These are phyloP conservation scores for Lymantria monacha DNA, from an alignment of 2,888 invertebrate species.

Conservation along the genomic window DNA sequence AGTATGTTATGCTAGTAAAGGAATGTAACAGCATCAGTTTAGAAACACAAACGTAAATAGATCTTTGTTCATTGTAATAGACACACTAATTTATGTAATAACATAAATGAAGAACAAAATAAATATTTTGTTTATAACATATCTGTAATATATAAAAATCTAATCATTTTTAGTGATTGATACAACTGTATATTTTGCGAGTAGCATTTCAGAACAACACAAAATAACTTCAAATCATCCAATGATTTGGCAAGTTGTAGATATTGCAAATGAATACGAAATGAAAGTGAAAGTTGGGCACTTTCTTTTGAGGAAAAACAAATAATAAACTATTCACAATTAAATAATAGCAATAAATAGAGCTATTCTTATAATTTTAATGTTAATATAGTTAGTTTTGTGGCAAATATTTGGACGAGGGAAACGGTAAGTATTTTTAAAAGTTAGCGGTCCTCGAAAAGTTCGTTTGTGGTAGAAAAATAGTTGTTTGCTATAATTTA, in stretches of 20 bases:
- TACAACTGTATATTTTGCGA: no score
- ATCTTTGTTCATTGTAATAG: no score
- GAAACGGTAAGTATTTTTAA: conserved; percentile 43
- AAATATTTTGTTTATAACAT: no score
- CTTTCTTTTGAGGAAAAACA: conserved; percentile 32
- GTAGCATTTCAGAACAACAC: no score
- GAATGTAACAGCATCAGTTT: no score
- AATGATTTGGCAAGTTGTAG: conserved; percentile 62
- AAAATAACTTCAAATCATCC: conserved; percentile 1
- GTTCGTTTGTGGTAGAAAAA: conserved; percentile 21
- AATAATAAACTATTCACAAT: conserved; percentile 17
- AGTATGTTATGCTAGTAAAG: no score
- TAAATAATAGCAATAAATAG: not conserved
- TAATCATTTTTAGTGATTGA: no score
- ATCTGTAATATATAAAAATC: no score
- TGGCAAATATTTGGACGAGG: conserved; percentile 11
- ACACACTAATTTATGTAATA: no score
- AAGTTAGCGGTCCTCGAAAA: conserved; percentile 39
- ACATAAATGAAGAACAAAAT: no score
- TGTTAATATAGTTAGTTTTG: not conserved
- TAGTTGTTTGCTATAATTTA: conserved; percentile 48
- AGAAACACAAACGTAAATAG: no score
- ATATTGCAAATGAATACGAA: not conserved
- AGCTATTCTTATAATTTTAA: not conserved
- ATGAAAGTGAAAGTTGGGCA: conserved; percentile 22